These are phyloP conservation scores for Apis florea DNA, from an alignment of 1,140 invertebrate genomes.

Conservation along the genomic window DNA sequence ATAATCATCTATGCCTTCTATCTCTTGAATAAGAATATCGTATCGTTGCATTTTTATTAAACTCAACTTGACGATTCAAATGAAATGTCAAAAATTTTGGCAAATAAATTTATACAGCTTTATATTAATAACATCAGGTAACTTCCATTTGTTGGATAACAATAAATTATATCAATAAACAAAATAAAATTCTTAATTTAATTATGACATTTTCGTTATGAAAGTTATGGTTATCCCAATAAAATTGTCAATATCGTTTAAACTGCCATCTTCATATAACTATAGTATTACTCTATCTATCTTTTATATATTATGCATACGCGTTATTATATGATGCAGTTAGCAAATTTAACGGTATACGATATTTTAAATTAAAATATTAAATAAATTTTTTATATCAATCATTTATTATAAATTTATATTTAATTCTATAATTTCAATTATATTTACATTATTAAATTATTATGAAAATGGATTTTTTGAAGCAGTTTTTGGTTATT, in stretches of 20 bases:
- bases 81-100: background rate
- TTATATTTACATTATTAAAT: too few relatives aligned
- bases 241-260: conserved; percentile 19
- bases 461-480: background rate
- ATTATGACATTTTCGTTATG: conserved; percentile 1
- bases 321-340: conserved; percentile 1
- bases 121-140: background rate
- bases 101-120: background rate
- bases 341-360: conserved; percentile 19
- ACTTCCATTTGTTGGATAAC: conserved; percentile 24
- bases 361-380: background rate
- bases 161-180: background rate
- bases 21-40: conserved; percentile 90
- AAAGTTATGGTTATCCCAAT: background rate
- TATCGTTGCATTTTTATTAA: conserved; percentile 76
- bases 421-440: too few relatives aligned
- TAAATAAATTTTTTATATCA: background rate
- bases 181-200: background rate
- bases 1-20: conserved; percentile 94
- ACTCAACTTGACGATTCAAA: background rate
- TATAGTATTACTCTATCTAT: background rate
- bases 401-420: background rate
- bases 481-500: background rate
- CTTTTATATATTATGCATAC: background rate
- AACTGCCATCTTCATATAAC: conserved; percentile 37